Percentiles rank a stretch among this genome's conserved stretches.
Evolutionary conservation across 2,888 invertebrate genomes (phyloP).

Genomic region (Lypha dubia): DNA sequence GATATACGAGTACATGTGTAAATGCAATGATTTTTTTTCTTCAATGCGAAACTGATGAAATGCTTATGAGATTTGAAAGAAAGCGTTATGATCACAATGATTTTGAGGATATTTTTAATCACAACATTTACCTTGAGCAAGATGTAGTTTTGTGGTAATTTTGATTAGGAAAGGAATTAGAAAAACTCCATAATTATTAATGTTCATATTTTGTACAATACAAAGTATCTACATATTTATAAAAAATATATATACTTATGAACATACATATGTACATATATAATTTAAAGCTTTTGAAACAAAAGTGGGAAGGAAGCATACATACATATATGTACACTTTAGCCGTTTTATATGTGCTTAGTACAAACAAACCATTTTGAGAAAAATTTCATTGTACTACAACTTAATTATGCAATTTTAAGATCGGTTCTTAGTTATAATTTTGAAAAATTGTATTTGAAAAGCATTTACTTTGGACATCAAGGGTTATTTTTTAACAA

Average conservation of each 20-base stretch:
- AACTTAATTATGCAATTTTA: background rate
- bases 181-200: constrained; percentile 12
- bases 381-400: background rate
- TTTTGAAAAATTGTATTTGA: background rate
- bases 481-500: too few species aligned
- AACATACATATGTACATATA: too few species aligned
- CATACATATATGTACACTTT: too few species aligned
- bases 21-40: constrained; percentile 10
- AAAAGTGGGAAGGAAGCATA: too few species aligned
- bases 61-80: constrained; percentile 51
- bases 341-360: background rate
- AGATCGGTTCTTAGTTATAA: background rate
- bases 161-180: background rate
- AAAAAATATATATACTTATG: background rate
- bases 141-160: constrained; percentile 9
- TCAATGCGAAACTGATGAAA: constrained; percentile 49
- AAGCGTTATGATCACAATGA: constrained; percentile 37
- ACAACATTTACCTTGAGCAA: constrained; percentile 48
- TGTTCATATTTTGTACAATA: background rate
- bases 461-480: too few species aligned
- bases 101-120: constrained; percentile 9
- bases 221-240: background rate
- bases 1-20: background rate
- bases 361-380: background rate
- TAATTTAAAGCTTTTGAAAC: background rate